Evolutionary conservation across 1,140 invertebrate species (phyloP).

Genomic region (Sitobion miscanthi): DNA sequence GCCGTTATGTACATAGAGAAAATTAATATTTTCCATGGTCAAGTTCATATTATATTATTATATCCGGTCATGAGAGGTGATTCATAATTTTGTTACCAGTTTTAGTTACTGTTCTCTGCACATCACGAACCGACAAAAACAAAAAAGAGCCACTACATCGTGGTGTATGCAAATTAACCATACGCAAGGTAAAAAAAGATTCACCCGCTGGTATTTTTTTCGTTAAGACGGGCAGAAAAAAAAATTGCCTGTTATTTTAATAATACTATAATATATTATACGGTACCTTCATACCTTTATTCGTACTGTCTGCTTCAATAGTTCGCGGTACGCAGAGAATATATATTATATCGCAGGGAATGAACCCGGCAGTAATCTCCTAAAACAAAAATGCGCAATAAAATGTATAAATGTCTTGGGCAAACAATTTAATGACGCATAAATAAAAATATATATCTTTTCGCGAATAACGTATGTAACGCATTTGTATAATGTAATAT

Average conservation of each 20-base stretch:
- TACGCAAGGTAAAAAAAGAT: no score
- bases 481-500: neutral
- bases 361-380: neutral
- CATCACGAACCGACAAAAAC: neutral
- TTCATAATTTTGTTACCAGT: no score
- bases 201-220: neutral
- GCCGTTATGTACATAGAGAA: no score
- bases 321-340: neutral
- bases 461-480: neutral
- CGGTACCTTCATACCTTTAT: neutral
- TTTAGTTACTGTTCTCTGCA: neutral
- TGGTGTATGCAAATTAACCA: neutral
- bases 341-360: neutral
- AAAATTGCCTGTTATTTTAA: neutral
- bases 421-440: neutral
- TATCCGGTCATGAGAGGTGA: no score
- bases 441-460: neutral
- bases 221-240: neutral
- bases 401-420: neutral
- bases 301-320: neutral
- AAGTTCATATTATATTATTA: no score
- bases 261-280: neutral
- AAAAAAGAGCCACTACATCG: neutral
- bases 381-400: neutral
- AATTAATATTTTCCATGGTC: no score